These are phyloP conservation scores for Germaria angustata DNA, from an alignment of 2,888 invertebrate genomes.

Conservation along the genomic window DNA sequence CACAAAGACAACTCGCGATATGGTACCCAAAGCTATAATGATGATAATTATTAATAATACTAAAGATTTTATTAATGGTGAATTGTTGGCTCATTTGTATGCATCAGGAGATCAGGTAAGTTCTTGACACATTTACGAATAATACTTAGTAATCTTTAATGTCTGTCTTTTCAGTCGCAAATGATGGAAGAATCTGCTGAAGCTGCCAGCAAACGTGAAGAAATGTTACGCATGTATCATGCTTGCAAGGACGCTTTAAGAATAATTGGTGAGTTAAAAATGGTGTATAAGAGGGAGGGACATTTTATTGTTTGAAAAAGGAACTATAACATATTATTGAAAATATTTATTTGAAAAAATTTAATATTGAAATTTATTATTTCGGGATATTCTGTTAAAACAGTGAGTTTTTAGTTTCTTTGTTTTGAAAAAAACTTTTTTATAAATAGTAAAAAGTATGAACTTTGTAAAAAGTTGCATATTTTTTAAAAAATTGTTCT, in stretches of 20 bases:
- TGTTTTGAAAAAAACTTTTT: too few relatives aligned
- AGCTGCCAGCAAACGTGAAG: constrained; percentile 97
- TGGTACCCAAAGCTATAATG: constrained; percentile 99
- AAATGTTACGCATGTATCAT: constrained; percentile 99
- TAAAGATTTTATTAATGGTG: constrained; percentile 98
- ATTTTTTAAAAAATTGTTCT: too few relatives aligned
- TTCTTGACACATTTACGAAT: neutral
- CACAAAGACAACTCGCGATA: constrained; percentile 98
- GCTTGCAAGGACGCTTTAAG: constrained; percentile 98
- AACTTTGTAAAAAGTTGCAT: too few relatives aligned
- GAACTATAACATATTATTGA: neutral
- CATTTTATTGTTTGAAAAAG: neutral
- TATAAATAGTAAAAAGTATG: too few relatives aligned
- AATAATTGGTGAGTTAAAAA: constrained; percentile 87
- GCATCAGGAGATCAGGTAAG: constrained; percentile 97
- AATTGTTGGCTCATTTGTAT: constrained; percentile 97
- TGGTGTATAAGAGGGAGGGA: neutral
- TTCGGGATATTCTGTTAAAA: too few relatives aligned
- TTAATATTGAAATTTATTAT: too few relatives aligned
- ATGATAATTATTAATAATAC: constrained; percentile 97
- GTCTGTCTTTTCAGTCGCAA: constrained; percentile 82
- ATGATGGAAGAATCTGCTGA: constrained; percentile 99
- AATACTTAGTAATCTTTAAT: neutral
- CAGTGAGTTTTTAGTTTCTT: too few relatives aligned
- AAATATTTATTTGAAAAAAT: neutral